Evolutionary conservation across 2,797 vertebrate species (phyloP), one percentile per base, ranked within the genome.

Genomic region (Acipenser ruthenus): DNA sequence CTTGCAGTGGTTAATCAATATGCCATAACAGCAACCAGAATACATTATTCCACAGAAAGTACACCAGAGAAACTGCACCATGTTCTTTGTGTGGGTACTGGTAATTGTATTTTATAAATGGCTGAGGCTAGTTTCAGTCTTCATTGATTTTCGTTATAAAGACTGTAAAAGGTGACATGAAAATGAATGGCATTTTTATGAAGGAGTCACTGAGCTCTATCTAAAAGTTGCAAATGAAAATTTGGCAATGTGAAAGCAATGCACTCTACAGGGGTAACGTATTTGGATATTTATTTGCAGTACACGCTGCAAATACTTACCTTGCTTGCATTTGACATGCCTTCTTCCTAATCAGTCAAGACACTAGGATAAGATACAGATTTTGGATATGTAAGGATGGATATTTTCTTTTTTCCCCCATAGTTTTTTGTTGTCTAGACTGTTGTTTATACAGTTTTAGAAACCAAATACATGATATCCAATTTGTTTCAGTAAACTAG

Each of bases 101-200:
- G 84, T 89, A 86, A 92, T 89, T 91, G 86, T 81, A 83, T 93
- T 92, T 92, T 85, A 89, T 86, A 90, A 89, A 88, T 80, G 82
- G 74, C 82, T 81, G 81, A 84, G 80, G 82, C 89, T 91, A 84
- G 82, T 82, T 87, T 89, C 87, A 89, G 85, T 86, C 84, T 79
- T 75, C 87, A 93, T 92, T 92, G 91, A 93, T 93, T 94, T 91
- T 84, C 85, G 86, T 88, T 87, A 87, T 88, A 87, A 88, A 88
- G 80, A 89, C 84, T 37, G 37, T 37, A 37, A 37, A 82, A 83
- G 78, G 81, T 37, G 7, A 81, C 76, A 81, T 82, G 83, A 83
- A 83, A 86, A 87, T 83, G 77, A 84, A 75, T 78, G 78, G 78
- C 77, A 74, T 68, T 84, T 85, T 80, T 80, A 84, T 68, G 83